A percentile compares a stretch with the other conserved stretches of the same genome.
Evolutionary conservation across 2,113 vertebrate species (phyloP).

Genomic region (Cheilinus undulatus): DNA sequence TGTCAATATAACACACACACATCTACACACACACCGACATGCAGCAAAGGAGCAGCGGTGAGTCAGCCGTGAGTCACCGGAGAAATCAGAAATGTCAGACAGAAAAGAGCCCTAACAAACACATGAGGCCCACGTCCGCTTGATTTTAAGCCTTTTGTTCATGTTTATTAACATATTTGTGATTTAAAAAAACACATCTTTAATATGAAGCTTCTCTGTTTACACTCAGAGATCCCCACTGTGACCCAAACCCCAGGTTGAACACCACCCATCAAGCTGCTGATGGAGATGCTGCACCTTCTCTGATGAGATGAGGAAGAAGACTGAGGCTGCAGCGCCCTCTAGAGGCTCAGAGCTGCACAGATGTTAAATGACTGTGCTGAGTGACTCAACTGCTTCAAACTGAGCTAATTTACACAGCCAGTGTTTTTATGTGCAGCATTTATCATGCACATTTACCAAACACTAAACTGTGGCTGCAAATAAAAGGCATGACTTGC

Average conservation of each 20-base stretch:
- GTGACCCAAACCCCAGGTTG: background rate
- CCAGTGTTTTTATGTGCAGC: too few relatives aligned
- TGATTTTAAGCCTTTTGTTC: background rate
- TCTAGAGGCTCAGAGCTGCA: slow-evolving; percentile 46
- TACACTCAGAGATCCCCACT: background rate
- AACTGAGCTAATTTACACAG: background rate
- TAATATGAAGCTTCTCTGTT: background rate
- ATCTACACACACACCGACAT: background rate
- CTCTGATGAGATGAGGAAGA: background rate
- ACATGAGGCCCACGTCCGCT: background rate
- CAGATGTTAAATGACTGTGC: background rate
- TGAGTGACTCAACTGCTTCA: background rate
- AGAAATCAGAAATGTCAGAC: slow-evolving; percentile 67
- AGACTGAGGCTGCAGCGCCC: slow-evolving; percentile 33
- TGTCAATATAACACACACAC: slow-evolving; percentile 22
- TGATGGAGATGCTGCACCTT: background rate
- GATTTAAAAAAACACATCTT: too few relatives aligned
- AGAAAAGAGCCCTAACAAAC: slow-evolving; percentile 27
- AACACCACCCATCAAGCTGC: slow-evolving; percentile 3
- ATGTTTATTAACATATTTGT: background rate
- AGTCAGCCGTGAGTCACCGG: slow-evolving; percentile 74
- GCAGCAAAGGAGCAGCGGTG: slow-evolving; percentile 51
- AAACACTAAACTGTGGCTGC: too few relatives aligned
- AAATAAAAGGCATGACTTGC: too few relatives aligned
- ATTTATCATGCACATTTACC: too few relatives aligned